Evolutionary conservation across 2,888 invertebrate genomes (phyloP).

Genomic region (Melanotus villosus): DNA sequence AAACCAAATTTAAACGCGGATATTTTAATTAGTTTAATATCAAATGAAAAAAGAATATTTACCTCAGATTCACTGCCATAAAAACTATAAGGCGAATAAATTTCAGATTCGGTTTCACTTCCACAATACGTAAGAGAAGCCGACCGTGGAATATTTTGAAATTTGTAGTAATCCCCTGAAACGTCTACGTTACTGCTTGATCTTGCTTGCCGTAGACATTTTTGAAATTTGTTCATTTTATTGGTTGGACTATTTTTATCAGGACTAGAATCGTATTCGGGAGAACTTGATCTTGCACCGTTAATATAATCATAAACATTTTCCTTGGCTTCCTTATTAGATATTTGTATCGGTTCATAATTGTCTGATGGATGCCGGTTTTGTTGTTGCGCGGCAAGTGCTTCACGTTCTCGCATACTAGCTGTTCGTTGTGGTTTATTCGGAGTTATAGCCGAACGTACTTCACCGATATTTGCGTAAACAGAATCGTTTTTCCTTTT

Average conservation of each 20-base stretch:
- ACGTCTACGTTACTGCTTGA: constrained; percentile 71
- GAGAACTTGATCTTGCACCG: constrained; percentile 77
- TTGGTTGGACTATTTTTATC: constrained; percentile 67
- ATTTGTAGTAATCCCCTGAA: constrained; percentile 74
- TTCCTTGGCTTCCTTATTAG: constrained; percentile 66
- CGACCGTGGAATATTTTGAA: constrained; percentile 74
- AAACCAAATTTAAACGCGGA: no score
- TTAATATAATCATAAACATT: constrained; percentile 78
- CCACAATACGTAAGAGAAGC: constrained; percentile 85
- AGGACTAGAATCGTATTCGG: constrained; percentile 76
- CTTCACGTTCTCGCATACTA: constrained; percentile 86
- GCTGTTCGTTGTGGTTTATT: constrained; percentile 87
- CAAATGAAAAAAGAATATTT: no score
- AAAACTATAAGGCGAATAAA: constrained; percentile 87
- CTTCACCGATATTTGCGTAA: constrained; percentile 89
- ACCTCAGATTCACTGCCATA: constrained; percentile 75
- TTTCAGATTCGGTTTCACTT: constrained; percentile 87
- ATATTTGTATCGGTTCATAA: constrained; percentile 62
- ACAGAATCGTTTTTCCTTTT: constrained; percentile 72
- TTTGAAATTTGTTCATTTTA: constrained; percentile 63
- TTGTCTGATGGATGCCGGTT: constrained; percentile 53
- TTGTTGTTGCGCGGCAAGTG: constrained; percentile 71
- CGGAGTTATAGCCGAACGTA: constrained; percentile 83
- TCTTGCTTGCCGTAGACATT: constrained; percentile 66
- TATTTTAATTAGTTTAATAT: no score